phyloP scores from a whole-genome alignment of 2,888 invertebrate species.

The Agrotis segetum region DNA sequence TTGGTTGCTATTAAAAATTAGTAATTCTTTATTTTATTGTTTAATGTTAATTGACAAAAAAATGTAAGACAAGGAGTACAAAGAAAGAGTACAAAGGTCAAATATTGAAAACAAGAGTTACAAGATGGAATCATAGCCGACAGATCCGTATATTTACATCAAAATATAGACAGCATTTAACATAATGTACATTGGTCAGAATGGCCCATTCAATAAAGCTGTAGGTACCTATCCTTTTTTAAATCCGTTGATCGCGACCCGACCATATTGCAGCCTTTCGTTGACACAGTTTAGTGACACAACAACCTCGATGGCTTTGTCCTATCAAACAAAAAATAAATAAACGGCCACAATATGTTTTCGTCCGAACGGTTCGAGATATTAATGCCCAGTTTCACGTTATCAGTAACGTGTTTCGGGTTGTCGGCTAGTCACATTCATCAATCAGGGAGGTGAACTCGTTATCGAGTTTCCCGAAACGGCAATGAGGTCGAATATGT shows the following conservation, averaged over 20 bases:
- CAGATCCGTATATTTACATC: neutral
- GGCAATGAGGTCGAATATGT: constrained; percentile 83
- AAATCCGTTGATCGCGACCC: constrained; percentile 29
- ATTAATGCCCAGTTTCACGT: constrained; percentile 78
- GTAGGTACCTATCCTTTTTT: constrained; percentile 22
- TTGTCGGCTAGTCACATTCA: constrained; percentile 77
- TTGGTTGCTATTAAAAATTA: too few species aligned
- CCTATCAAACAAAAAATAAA: constrained; percentile 67
- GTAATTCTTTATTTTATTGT: too few species aligned
- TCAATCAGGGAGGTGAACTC: constrained; percentile 88
- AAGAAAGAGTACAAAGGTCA: too few species aligned
- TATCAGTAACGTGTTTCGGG: constrained; percentile 81
- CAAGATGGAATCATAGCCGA: neutral
- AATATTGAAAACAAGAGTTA: neutral
- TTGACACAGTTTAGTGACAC: constrained; percentile 51
- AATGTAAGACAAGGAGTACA: too few species aligned
- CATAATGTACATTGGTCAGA: constrained; percentile 11
- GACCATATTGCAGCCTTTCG: constrained; percentile 35
- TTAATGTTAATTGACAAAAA: too few species aligned
- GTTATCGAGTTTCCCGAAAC: constrained; percentile 85
- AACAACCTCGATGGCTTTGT: constrained; percentile 52
- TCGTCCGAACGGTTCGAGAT: constrained; percentile 71
- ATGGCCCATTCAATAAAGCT: constrained; percentile 37
- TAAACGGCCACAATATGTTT: constrained; percentile 71
- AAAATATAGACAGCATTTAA: constrained; percentile 27